Evolutionary conservation across 1,140 invertebrate species (phyloP), one percentile per base, ranked within the genome.

Genomic region (Ceratitis capitata): DNA sequence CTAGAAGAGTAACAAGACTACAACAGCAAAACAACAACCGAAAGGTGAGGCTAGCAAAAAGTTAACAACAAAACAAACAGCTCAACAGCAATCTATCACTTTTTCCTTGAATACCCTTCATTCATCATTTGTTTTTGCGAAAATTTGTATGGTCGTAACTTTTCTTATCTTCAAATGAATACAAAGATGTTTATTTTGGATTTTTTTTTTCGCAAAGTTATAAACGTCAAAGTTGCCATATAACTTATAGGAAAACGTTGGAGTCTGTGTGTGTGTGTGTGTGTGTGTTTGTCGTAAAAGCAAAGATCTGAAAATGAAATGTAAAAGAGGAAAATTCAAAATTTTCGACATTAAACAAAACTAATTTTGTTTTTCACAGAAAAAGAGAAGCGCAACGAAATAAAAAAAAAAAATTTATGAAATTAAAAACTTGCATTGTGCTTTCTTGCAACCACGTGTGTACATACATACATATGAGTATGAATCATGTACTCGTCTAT

Each of bases 201-300:
- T 0, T 39, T 56, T 12, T 56, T 49, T 56, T 56, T 23, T 19
- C 39, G 2, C 69, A 78, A 45, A 78, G n/a, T n/a, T 42, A n/a
- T 78, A 78, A 78, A 78, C 26, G 69, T 45, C 69, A 78, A 78
- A 78, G 9, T 78, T 78, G 69, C 69, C 16, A 78, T n/a, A 78
- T 78, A 78, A 78, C 16, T 78, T 39, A 78, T 78, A 45, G 69
- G 61, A 12, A 69, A 35, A 56, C 19, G 51, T n/a, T 19, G 32
- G 16, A 69, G 45, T 47, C n/a, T n/a, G n/a, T n/a, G n/a, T n/a
- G n/a, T n/a, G n/a, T n/a, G n/a, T n/a, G n/a, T n/a, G n/a, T n/a
- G n/a, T n/a, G n/a, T n/a, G n/a, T n/a, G n/a, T n/a, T n/a, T n/a
- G n/a, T n/a, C n/a, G n/a, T 9, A 61, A 61, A 61, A 29, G 1